Evolutionary conservation across 2,113 vertebrate species (phyloP).

Genomic region (Xerus inauris): DNA sequence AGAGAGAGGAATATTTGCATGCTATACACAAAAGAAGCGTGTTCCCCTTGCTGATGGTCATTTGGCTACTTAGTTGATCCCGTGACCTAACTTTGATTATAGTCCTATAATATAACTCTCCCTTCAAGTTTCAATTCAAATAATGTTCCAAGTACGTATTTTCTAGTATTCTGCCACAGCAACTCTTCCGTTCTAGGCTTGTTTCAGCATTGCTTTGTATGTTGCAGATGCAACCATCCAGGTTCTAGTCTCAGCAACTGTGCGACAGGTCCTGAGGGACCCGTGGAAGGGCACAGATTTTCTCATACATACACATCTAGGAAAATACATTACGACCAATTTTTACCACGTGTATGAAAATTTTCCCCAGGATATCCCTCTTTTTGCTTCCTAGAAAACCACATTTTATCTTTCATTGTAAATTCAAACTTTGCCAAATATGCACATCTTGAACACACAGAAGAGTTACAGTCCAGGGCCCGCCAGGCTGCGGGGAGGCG

Average conservation of each 20-base stretch:
- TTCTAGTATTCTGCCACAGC: background rate
- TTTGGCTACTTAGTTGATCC: background rate
- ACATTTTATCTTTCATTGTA: background rate
- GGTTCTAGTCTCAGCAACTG: background rate
- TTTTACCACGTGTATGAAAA: background rate
- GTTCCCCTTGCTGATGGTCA: background rate
- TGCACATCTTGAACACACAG: background rate
- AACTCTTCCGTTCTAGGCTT: background rate
- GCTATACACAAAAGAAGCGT: background rate
- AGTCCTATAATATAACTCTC: background rate
- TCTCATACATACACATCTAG: background rate
- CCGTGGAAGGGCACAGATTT: background rate
- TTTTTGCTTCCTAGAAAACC: background rate
- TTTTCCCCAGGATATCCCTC: background rate
- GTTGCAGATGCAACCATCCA: background rate
- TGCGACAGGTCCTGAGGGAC: background rate
- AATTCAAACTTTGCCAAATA: constrained; percentile 29
- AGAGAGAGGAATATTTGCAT: background rate
- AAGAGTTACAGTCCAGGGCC: background rate
- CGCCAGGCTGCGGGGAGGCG: no score
- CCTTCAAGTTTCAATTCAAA: constrained; percentile 13
- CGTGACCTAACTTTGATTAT: background rate
- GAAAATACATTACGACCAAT: background rate
- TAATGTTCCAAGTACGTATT: background rate
- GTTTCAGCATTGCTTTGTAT: background rate